Percentiles rank a stretch among this genome's conserved stretches.
These are phyloP conservation scores for Ceryle rudis DNA, from an alignment of 2,797 vertebrate genomes.

Conservation along the genomic window DNA sequence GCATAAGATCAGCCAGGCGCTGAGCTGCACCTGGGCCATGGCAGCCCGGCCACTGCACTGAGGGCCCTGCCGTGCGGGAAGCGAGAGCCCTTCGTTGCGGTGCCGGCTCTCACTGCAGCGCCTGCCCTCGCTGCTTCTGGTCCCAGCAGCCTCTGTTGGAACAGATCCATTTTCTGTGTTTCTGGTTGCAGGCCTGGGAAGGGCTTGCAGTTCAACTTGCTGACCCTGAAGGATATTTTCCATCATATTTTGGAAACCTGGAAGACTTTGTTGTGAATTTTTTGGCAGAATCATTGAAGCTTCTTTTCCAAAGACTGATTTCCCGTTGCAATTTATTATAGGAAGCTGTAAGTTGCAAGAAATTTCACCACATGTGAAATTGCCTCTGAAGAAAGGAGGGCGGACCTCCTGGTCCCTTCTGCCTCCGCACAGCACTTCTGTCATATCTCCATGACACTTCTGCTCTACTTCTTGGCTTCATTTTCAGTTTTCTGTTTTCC, in stretches of 20 bases:
- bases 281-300: slow-evolving; percentile 44
- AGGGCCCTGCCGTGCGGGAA: accelerated
- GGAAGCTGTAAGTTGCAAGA: background rate
- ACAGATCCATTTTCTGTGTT: background rate
- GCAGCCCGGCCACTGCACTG: background rate
- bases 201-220: slow-evolving; percentile 36
- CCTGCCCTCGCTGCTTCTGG: background rate
- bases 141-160: slow-evolving; percentile 56
- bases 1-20: slow-evolving; percentile 41
- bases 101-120: background rate
- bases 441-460: background rate
- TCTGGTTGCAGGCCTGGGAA: slow-evolving; percentile 50
- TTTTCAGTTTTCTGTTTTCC: background rate
- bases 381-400: background rate
- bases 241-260: slow-evolving; percentile 46
- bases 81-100: background rate
- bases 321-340: background rate
- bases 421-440: background rate
- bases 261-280: slow-evolving; percentile 38
- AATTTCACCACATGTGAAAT: background rate
- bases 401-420: background rate
- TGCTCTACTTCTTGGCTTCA: background rate
- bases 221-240: slow-evolving; percentile 52
- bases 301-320: background rate
- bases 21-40: background rate